phyloP scores from a whole-genome alignment of 2,113 vertebrate species.

The Apteryx owenii region DNA sequence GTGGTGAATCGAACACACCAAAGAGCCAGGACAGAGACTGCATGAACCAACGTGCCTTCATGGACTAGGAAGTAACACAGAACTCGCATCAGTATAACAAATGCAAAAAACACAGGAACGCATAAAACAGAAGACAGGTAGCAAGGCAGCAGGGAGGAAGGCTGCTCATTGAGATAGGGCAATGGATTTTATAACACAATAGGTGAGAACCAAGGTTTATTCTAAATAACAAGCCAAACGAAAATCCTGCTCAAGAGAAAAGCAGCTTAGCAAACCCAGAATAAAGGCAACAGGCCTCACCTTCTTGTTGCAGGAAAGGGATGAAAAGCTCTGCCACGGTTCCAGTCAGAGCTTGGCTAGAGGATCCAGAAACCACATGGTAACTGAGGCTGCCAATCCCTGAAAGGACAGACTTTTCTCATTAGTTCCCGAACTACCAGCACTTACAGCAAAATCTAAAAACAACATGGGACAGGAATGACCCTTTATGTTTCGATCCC shows the following conservation, averaged over 20 bases:
- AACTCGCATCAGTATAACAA: neutral
- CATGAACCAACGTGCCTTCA: constrained; percentile 91
- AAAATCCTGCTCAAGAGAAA: neutral
- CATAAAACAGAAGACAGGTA: neutral
- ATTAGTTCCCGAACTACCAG: neutral
- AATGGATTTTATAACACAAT: neutral
- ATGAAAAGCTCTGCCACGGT: constrained; percentile 89
- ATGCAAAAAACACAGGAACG: neutral
- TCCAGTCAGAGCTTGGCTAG: constrained; percentile 88
- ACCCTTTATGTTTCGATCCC: neutral
- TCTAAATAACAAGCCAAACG: neutral
- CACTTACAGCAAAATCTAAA: neutral
- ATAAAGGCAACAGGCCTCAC: constrained; percentile 69
- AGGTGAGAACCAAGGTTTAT: neutral
- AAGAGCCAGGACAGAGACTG: constrained; percentile 89
- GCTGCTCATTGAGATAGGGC: neutral
- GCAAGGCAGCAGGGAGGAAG: neutral
- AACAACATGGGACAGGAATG: neutral
- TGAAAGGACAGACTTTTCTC: constrained; percentile 60
- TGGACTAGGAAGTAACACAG: constrained; percentile 82
- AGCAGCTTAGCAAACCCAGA: neutral
- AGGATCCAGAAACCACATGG: constrained; percentile 89
- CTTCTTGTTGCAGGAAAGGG: constrained; percentile 96
- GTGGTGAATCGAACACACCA: constrained; percentile 91
- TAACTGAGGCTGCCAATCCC: constrained; percentile 94